Conservation (phyloP, 2,888 invertebrate genomes). For the Mimas tiliae region DNA sequence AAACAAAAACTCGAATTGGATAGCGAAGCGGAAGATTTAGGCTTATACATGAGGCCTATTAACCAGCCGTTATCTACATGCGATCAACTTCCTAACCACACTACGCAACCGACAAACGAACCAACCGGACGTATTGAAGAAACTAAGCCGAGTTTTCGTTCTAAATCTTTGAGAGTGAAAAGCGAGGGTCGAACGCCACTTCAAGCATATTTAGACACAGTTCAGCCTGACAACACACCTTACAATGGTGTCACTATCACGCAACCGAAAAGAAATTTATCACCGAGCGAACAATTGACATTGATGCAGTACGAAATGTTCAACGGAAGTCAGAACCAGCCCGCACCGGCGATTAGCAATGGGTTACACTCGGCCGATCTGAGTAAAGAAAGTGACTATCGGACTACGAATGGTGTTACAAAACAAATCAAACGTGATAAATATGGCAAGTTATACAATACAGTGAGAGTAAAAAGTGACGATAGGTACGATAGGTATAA, state of each 20-base stretch:
- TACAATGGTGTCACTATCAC: constrained; percentile 79
- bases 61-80: constrained; percentile 76
- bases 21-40: constrained; percentile 77
- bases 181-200: constrained; percentile 79
- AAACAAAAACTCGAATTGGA: constrained; percentile 66
- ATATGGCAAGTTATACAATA: constrained; percentile 77
- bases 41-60: constrained; percentile 77
- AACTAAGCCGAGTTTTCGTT: constrained; percentile 78
- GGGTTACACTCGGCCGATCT: constrained; percentile 67
- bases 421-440: constrained; percentile 79
- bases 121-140: constrained; percentile 75
- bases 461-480: constrained; percentile 82
- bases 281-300: constrained; percentile 80
- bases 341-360: constrained; percentile 57
- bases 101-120: constrained; percentile 66
- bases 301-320: constrained; percentile 80
- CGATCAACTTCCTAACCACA: constrained; percentile 76
- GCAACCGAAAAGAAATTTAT: constrained; percentile 81
- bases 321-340: constrained; percentile 65
- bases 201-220: constrained; percentile 68
- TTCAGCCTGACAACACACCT: constrained; percentile 57
- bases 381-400: constrained; percentile 77
- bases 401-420: constrained; percentile 74
- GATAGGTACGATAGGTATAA: constrained; percentile 78
- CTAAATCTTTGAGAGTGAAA: constrained; percentile 81